phyloP scores from a whole-genome alignment of 2,113 vertebrate species.

The Dendrocopos noguchii region DNA sequence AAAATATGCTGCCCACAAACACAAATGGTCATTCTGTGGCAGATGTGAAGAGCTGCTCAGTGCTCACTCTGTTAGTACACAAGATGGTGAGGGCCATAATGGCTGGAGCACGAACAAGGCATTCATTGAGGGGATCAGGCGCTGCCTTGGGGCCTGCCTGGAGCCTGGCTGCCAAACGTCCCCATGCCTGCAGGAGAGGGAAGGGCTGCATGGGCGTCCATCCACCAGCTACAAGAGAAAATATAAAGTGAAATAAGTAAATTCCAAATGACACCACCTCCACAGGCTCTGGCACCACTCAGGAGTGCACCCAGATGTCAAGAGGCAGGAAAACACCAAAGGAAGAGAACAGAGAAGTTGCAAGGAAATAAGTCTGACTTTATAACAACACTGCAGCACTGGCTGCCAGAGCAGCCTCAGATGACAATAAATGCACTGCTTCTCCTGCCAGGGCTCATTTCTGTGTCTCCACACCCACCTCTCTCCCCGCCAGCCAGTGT shows the following conservation, averaged over 20 bases:
- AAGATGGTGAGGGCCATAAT: neutral
- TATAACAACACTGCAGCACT: neutral
- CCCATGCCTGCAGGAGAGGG: neutral
- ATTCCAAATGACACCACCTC: neutral
- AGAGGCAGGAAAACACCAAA: neutral
- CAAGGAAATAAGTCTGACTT: constrained; percentile 21
- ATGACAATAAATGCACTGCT: constrained; percentile 46
- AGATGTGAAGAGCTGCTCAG: neutral
- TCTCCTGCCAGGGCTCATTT: constrained; percentile 17
- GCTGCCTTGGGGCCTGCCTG: neutral
- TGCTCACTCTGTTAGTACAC: neutral
- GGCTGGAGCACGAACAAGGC: constrained; percentile 16
- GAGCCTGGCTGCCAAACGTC: neutral
- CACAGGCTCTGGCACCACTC: neutral
- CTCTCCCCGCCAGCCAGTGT: neutral
- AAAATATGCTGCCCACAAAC: neutral
- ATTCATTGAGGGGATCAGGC: neutral
- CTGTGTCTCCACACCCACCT: neutral
- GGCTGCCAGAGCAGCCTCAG: neutral
- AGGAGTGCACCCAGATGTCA: neutral
- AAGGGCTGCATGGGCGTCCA: neutral
- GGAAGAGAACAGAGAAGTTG: constrained; percentile 13
- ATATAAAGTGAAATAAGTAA: neutral
- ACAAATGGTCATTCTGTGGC: neutral
- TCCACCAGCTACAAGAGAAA: neutral